phyloP scores from a whole-genome alignment of 1,140 invertebrate species.

The Papilio helenus region DNA sequence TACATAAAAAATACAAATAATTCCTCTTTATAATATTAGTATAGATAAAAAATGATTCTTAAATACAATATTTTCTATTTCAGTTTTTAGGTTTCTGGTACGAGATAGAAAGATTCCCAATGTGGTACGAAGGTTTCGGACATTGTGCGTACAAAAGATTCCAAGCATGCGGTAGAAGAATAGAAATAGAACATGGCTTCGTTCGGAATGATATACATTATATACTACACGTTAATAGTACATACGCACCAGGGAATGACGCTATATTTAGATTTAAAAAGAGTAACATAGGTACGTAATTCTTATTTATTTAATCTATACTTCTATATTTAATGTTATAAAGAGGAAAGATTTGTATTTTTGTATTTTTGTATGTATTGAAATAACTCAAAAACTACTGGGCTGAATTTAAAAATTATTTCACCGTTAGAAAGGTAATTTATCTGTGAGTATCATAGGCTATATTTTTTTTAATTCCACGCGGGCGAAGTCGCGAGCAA shows the following conservation, averaged over 20 bases:
- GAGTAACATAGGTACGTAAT: slow-evolving; percentile 69
- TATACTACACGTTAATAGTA: slow-evolving; percentile 65
- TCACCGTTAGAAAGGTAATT: too few relatives aligned
- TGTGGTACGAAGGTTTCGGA: slow-evolving; percentile 66
- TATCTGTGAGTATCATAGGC: too few relatives aligned
- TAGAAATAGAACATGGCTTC: slow-evolving; percentile 66
- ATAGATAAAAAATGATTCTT: background rate
- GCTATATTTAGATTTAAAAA: slow-evolving; percentile 64
- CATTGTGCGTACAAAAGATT: slow-evolving; percentile 65
- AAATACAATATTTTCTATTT: slow-evolving; percentile 32
- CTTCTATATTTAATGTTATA: too few relatives aligned
- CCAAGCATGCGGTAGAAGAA: slow-evolving; percentile 57
- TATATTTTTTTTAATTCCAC: too few relatives aligned
- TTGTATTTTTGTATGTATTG: too few relatives aligned
- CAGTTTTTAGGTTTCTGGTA: slow-evolving; percentile 76
- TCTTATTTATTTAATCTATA: too few relatives aligned
- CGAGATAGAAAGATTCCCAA: slow-evolving; percentile 66
- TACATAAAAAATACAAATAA: too few relatives aligned
- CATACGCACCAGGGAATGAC: slow-evolving; percentile 66
- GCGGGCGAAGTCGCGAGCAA: too few relatives aligned
- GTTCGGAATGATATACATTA: slow-evolving; percentile 61
- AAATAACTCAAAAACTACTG: too few relatives aligned
- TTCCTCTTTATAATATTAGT: too few relatives aligned
- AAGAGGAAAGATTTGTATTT: too few relatives aligned
- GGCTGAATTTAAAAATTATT: too few relatives aligned